Evolutionary conservation across 2,797 vertebrate genomes (phyloP), one percentile per base, ranked within the genome.

Genomic region (Pachyuromys duprasi): DNA sequence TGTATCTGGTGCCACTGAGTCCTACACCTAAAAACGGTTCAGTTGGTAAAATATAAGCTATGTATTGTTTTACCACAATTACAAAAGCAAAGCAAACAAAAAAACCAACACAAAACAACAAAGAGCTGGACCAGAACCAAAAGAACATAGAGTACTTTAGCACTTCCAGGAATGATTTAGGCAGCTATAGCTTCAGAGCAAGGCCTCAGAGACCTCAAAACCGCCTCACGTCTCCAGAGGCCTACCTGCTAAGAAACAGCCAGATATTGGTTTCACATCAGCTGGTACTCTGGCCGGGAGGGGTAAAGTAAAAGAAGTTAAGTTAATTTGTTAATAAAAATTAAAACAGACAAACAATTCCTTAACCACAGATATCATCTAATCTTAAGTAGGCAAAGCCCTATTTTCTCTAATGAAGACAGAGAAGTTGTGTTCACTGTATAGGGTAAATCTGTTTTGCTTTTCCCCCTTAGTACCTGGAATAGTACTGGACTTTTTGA

Each of bases 321-420:
- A 80, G 91, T 86, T 69, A 94, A 8, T 90, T 6, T 93, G 79
- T 79, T 89, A 86, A 74, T 88, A 94, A 92, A 96, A 94, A 86
- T 81, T 53, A 88, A 90, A 79, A 95, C 8, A 94, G 17, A 78
- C 9, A 90, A 60, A 15, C 65, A 72, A 93, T 45, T 69, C 65
- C 33, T 74, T 92, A 96, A 94, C 24, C 78, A 89, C 49, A 72
- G 65, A 88, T 60, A 63, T 22, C 75, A 93, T 8, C 8, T 78
- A 94, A 45, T 82, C 81, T 89, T 95, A 78, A 93, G 62, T 82
- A 89, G 70, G 67, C 33, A 90, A 93, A 91, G 31, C 22, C 22
- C 26, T 86, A 18, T 74, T 93, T 86, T 79, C 17, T 90, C 92
- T 86, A 86, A 6, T 90, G 31, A 95, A 93, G 5, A 93, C 0